A percentile compares a stretch with the other conserved stretches of the same genome.
Evolutionary conservation across 2,113 vertebrate species (phyloP).

Genomic region (Varanus komodoensis): DNA sequence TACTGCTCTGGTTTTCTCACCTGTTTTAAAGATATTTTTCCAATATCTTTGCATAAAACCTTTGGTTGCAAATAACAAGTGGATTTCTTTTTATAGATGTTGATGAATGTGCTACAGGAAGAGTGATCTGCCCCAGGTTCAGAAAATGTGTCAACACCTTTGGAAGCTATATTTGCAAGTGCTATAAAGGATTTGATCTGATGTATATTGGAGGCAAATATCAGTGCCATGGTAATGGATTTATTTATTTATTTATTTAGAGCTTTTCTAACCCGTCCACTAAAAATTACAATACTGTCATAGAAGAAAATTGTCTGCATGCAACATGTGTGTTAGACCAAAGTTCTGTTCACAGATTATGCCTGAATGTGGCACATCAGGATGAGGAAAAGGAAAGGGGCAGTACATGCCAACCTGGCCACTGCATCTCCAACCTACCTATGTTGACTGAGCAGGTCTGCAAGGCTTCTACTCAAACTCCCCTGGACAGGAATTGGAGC

Average conservation of each 20-base stretch:
- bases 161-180: conserved; percentile 97
- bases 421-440: neutral
- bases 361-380: neutral
- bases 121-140: conserved; percentile 88
- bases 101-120: conserved; percentile 90
- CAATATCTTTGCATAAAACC: neutral
- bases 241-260: too few relatives aligned
- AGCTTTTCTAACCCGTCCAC: too few relatives aligned
- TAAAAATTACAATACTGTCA: neutral
- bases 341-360: neutral
- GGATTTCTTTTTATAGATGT: conserved; percentile 83
- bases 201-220: conserved; percentile 95
- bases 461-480: neutral
- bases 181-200: conserved; percentile 92
- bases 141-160: conserved; percentile 97
- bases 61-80: neutral
- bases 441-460: neutral
- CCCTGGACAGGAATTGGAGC: neutral
- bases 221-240: conserved; percentile 89
- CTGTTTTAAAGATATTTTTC: too few relatives aligned
- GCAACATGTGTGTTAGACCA: neutral
- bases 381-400: neutral
- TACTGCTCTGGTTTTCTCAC: too few relatives aligned
- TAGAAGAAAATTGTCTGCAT: neutral
- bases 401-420: neutral